Evolutionary conservation across 2,888 invertebrate species (phyloP).

Genomic region (Tetanocera ferruginea): DNA sequence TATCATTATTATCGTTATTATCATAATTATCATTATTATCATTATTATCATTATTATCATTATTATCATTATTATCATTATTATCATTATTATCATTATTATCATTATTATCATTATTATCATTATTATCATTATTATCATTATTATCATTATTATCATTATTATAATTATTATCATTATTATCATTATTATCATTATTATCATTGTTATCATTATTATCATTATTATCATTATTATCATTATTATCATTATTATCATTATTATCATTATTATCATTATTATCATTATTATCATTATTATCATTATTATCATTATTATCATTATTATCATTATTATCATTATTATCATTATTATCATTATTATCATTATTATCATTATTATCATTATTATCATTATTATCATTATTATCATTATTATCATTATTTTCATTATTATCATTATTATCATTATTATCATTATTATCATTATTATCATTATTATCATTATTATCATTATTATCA

Average conservation of each 20-base stretch:
- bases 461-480: no score
- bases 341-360: constrained; percentile 18
- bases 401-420: no score
- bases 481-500: no score
- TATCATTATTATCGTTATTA: no score
- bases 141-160: constrained; percentile 13
- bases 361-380: constrained; percentile 16
- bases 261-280: constrained; percentile 20
- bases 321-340: constrained; percentile 18
- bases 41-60: not conserved
- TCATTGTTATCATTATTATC: not conserved
- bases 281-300: constrained; percentile 22
- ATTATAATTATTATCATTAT: constrained; percentile 9
- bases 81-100: constrained; percentile 13
- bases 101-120: not conserved
- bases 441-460: no score
- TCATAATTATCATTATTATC: not conserved
- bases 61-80: constrained; percentile 17
- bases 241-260: constrained; percentile 17
- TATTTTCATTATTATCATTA: no score
- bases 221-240: constrained; percentile 4
- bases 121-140: not conserved
- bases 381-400: not conserved
- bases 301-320: constrained; percentile 17
- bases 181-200: constrained; percentile 4